Percentiles rank a stretch among this genome's conserved stretches.
Conservation (phyloP, 2,797 vertebrate species). For the Phrynocephalus guinanensis region DNA sequence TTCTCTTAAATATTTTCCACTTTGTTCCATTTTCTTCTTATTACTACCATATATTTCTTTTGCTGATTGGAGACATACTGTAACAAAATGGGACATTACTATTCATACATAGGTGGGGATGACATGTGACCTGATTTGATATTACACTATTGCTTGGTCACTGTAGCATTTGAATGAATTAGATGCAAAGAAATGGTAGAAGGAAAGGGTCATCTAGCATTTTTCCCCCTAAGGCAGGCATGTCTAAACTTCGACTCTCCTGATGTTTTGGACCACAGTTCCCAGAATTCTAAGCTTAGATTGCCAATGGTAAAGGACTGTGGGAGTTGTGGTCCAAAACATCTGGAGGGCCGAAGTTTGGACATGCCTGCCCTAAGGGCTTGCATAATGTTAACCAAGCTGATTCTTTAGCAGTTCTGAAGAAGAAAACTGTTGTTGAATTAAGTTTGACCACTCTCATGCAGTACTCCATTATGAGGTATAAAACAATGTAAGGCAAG, state of each 20-base stretch:
- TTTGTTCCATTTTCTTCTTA: too few species aligned
- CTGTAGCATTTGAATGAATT: not conserved
- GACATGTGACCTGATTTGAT: not conserved
- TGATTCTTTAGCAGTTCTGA: not conserved
- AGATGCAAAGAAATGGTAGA: not conserved
- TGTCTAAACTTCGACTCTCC: too few species aligned
- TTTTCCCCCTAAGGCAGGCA: not conserved
- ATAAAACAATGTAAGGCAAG: not conserved
- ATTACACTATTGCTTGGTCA: not conserved
- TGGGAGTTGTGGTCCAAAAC: too few species aligned
- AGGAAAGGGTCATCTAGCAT: not conserved
- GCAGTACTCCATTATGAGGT: not conserved
- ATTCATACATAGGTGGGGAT: too few species aligned
- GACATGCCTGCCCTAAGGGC: not conserved
- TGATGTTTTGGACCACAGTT: too few species aligned
- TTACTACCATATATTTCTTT: not conserved
- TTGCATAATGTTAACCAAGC: not conserved
- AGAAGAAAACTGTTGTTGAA: not conserved
- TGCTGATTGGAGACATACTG: not conserved
- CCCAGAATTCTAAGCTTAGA: too few species aligned
- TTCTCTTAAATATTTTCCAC: too few species aligned
- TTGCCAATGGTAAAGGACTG: too few species aligned
- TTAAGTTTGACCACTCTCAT: not conserved
- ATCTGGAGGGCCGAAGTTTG: too few species aligned
- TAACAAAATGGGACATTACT: not conserved